Percentiles rank a stretch among this genome's conserved stretches.
Conservation (phyloP, 2,888 invertebrate species). For the Lymantria monacha region DNA sequence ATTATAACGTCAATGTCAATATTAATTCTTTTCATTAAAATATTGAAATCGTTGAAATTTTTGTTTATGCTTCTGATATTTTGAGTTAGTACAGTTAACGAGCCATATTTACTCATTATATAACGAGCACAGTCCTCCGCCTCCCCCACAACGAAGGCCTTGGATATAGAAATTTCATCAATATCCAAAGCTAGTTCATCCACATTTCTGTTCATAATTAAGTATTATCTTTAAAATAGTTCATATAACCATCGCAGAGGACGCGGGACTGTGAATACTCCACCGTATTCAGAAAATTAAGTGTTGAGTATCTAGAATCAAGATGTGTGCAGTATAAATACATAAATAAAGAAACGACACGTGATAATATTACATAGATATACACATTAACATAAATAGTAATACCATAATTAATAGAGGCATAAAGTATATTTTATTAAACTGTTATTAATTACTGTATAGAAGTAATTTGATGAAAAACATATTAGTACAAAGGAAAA, state of each 20-base stretch:
- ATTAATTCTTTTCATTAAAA: background rate
- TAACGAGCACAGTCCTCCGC: background rate
- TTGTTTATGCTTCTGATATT: background rate
- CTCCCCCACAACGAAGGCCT: background rate
- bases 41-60: background rate
- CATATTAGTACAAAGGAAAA: background rate
- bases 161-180: no score
- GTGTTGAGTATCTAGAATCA: no score
- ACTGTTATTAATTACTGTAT: no score
- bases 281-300: no score
- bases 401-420: background rate
- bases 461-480: background rate
- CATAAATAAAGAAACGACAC: no score
- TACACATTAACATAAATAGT: no score
- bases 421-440: background rate
- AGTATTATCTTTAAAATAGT: background rate
- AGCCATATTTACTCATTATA: background rate
- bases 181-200: background rate
- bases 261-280: background rate
- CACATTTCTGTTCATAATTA: background rate
- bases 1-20: background rate
- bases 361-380: no score
- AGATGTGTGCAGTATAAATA: no score
- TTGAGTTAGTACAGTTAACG: background rate
- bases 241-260: background rate